Evolutionary conservation across 2,113 vertebrate genomes (phyloP).

Genomic region (Athene noctua): DNA sequence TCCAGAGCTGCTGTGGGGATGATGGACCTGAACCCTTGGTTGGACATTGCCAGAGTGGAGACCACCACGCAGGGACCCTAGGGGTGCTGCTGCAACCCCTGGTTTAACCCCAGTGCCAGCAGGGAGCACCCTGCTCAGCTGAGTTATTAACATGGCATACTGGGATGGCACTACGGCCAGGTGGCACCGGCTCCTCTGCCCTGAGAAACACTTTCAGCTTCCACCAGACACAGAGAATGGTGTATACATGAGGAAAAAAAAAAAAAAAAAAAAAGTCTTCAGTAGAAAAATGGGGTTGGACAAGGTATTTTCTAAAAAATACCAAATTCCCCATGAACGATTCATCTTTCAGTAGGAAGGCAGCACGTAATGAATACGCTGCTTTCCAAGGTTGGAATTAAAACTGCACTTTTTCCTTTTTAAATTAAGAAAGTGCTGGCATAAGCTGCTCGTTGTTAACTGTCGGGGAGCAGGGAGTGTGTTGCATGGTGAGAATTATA

Average conservation of each 20-base stretch:
- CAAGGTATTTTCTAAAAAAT: background rate
- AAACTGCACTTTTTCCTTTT: background rate
- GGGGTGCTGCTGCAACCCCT: background rate
- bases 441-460: background rate
- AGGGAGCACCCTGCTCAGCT: background rate
- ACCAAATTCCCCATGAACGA: background rate
- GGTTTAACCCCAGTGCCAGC: background rate
- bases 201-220: background rate
- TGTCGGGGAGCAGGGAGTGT: background rate
- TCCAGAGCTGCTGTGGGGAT: background rate
- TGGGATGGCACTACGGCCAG: fast-evolving
- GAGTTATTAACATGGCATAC: background rate
- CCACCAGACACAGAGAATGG: background rate
- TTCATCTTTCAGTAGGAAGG: background rate
- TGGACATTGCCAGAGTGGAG: background rate
- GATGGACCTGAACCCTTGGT: background rate
- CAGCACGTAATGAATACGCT: background rate
- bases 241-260: background rate
- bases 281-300: background rate
- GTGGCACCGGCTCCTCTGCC: background rate
- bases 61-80: too few species aligned
- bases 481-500: background rate
- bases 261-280: background rate
- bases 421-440: background rate
- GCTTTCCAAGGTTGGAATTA: background rate